Base-by-base conservation (phyloP, 2,113 vertebrate genomes). In the Girardinichthys multiradiatus region DNA sequence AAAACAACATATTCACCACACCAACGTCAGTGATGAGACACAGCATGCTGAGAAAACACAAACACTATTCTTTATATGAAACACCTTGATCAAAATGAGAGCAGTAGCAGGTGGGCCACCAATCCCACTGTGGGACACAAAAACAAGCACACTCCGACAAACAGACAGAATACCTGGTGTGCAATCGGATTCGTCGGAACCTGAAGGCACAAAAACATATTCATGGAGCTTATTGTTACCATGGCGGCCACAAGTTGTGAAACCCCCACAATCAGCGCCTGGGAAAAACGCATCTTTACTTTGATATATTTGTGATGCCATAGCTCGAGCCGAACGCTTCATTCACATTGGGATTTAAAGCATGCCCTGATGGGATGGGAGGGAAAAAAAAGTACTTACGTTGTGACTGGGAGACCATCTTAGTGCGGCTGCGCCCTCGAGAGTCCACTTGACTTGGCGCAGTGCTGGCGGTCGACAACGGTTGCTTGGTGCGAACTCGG, bases 131-230 rank as follows among this genome's bases (percentile, higher is more conserved):
- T 90, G 83, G 69, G 73, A 84, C 68, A 91, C 74, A 81, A 14
- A 85, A 39, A 89, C 76, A 81, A 75, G 80, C 76, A 81, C 83
- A 82, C 72, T 71, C 75, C 68, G 80, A 90, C 87, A 76, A 76
- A 86, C 79, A 88, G 77, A 90, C 84, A 95, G 93, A 95, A 96
- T 98, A 99, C 97, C 97, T 99, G 97, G 96, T 89, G 95, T 96
- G 96, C 95, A 96, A 95, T 98, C 97, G 92, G 97, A 97, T 94
- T 97, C 97, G 93, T 98, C 96, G 84, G 96, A 97, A 98, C 97
- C 97, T 98, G 96, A 91, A 96, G 96, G 95, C 89, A 95, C 89
- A 95, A 92, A 93, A 87, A 94, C 80, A 92, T 93, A 91, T 82
- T 90, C 73, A 91, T 82, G 91, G 92, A 91, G 89, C 90, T 82